Conservation (phyloP, 1,140 invertebrate genomes). For the Caerostris extrusa region DNA sequence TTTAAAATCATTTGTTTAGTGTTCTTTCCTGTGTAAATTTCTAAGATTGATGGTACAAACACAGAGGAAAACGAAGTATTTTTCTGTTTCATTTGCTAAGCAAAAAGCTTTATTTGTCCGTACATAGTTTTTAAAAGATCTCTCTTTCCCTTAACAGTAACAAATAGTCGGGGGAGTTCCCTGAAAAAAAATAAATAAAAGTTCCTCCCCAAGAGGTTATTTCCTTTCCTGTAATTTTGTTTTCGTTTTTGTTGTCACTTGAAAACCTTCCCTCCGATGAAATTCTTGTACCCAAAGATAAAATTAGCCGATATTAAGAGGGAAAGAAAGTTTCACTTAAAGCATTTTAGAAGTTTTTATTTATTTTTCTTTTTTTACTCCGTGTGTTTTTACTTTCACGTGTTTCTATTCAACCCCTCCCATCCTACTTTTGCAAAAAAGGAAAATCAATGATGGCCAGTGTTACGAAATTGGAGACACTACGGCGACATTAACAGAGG, state of each 20-base stretch:
- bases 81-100: slow-evolving; percentile 17
- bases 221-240: slow-evolving; percentile 52
- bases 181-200: neutral
- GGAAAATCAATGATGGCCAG: slow-evolving; percentile 61
- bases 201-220: slow-evolving; percentile 49
- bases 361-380: slow-evolving; percentile 17
- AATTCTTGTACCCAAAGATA: slow-evolving; percentile 59
- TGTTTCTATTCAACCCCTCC: neutral
- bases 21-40: too few relatives aligned
- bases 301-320: slow-evolving; percentile 75
- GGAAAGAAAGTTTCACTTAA: slow-evolving; percentile 62
- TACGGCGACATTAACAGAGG: slow-evolving; percentile 29
- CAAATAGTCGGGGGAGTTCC: neutral
- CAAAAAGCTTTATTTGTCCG: slow-evolving; percentile 32
- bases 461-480: slow-evolving; percentile 46
- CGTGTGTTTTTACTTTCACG: slow-evolving; percentile 38
- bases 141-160: neutral
- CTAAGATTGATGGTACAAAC: too few relatives aligned
- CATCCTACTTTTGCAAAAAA: neutral
- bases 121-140: slow-evolving; percentile 23
- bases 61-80: neutral
- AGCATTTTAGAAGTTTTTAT: slow-evolving; percentile 58
- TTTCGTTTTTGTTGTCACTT: slow-evolving; percentile 29
- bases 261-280: slow-evolving; percentile 11
- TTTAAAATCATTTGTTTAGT: too few relatives aligned